Conservation (phyloP, 2,888 invertebrate genomes). For the Petrophora chlorosata region DNA sequence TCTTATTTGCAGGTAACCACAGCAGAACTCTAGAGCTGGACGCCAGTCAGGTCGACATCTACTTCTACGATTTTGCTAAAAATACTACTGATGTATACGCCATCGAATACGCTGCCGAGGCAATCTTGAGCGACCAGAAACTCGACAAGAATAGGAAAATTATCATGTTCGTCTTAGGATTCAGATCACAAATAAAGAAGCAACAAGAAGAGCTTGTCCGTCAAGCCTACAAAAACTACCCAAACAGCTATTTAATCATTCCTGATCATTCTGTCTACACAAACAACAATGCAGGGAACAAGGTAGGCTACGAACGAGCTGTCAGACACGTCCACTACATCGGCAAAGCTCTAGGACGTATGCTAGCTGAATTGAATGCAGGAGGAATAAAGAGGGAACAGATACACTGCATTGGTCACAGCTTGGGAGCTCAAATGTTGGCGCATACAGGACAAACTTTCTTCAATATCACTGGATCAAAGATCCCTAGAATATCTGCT, state of each 20-base stretch:
- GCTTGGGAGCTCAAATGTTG: slow-evolving; percentile 70
- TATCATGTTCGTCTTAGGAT: slow-evolving; percentile 68
- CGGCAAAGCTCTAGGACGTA: slow-evolving; percentile 62
- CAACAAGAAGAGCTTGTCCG: slow-evolving; percentile 62
- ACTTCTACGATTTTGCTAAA: slow-evolving; percentile 64
- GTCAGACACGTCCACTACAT: slow-evolving; percentile 70
- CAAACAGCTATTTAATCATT: slow-evolving; percentile 70
- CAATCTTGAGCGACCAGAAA: slow-evolving; percentile 54
- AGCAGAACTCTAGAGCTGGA: slow-evolving; percentile 57
- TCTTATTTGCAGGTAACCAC: slow-evolving; percentile 54
- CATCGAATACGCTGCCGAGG: slow-evolving; percentile 57
- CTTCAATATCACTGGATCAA: slow-evolving; percentile 52
- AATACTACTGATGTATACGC: slow-evolving; percentile 50
- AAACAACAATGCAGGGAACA: slow-evolving; percentile 58
- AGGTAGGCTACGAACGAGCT: slow-evolving; percentile 69
- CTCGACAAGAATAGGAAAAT: slow-evolving; percentile 61
- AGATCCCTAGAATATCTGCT: slow-evolving; percentile 65
- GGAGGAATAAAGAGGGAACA: slow-evolving; percentile 60
- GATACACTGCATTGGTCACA: slow-evolving; percentile 72
- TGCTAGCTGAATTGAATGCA: slow-evolving; percentile 51
- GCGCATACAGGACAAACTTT: slow-evolving; percentile 64
- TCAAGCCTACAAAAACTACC: slow-evolving; percentile 59
- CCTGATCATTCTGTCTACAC: slow-evolving; percentile 73
- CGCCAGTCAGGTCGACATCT: slow-evolving; percentile 60
- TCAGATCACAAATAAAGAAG: slow-evolving; percentile 67